These are phyloP conservation scores for Drosophila hydei DNA, from an alignment of 1,140 invertebrate genomes.

Conservation along the genomic window DNA sequence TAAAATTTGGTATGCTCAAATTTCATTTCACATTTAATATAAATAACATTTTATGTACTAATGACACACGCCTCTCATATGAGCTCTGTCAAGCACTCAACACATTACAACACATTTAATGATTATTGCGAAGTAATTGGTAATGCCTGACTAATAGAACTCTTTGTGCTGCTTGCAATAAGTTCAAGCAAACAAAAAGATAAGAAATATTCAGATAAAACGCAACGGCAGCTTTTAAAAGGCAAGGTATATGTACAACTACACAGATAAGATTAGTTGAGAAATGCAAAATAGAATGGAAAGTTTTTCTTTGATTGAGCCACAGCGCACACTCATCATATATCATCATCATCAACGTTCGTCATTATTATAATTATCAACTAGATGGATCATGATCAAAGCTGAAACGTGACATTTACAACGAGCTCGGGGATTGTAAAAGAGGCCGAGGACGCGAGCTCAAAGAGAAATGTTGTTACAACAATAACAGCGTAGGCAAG, in stretches of 20 bases:
- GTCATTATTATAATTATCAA: conserved; percentile 22
- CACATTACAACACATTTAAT: no score
- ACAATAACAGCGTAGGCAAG: conserved; percentile 58
- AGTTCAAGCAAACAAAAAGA: not conserved
- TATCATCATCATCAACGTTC: conserved; percentile 1
- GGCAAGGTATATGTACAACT: not conserved
- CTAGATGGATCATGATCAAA: conserved; percentile 41
- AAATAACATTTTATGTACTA: no score
- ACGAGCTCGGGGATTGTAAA: conserved; percentile 69
- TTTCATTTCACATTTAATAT: no score
- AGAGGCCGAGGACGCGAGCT: conserved; percentile 42
- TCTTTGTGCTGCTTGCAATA: not conserved
- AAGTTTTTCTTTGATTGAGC: conserved; percentile 25
- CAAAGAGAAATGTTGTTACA: conserved; percentile 54
- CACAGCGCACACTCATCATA: conserved; percentile 25
- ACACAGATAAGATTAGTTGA: conserved; percentile 9
- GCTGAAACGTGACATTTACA: conserved; percentile 71
- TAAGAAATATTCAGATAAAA: conserved; percentile 1
- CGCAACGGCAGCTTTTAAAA: not conserved
- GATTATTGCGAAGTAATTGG: no score
- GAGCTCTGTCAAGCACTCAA: no score
- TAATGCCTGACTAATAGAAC: not conserved
- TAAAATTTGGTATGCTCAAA: no score
- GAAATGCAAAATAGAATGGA: not conserved
- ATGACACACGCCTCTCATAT: no score